Percentiles rank a stretch among this genome's conserved stretches.
These are phyloP conservation scores for Oxystoma pomonae DNA, from an alignment of 2,888 invertebrate species.

Conservation along the genomic window DNA sequence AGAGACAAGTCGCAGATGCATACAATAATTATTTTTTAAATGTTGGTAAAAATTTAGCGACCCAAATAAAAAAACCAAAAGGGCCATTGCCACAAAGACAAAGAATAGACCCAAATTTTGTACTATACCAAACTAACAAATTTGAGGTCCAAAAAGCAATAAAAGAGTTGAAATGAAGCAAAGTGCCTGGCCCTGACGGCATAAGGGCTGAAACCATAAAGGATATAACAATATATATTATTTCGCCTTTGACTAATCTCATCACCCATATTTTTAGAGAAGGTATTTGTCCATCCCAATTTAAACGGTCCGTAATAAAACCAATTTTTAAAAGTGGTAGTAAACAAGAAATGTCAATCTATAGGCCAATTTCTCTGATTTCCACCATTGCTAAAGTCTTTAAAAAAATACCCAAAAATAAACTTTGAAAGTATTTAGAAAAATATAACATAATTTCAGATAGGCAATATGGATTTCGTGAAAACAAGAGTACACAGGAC, in stretches of 20 bases:
- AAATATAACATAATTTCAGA: conserved; percentile 3
- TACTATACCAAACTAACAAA: background rate
- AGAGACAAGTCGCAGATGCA: background rate
- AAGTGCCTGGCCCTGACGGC: background rate
- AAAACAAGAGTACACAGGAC: background rate
- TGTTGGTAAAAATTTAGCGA: background rate
- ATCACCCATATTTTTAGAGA: too few relatives aligned
- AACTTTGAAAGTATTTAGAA: conserved; percentile 3
- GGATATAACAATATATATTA: background rate
- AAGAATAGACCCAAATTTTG: background rate
- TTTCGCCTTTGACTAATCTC: background rate
- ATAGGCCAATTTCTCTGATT: conserved; percentile 4
- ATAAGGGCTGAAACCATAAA: background rate
- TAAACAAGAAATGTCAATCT: conserved; percentile 8
- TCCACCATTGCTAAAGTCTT: conserved; percentile 14
- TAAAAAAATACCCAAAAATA: conserved; percentile 10
- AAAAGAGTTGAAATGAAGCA: background rate
- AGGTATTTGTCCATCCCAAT: background rate
- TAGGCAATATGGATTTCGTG: conserved; percentile 1
- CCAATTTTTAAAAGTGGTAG: conserved; percentile 6
- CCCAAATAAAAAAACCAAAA: background rate
- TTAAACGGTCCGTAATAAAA: conserved; percentile 18
- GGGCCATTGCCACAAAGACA: background rate
- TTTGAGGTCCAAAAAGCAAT: background rate
- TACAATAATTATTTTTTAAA: background rate